Evolutionary conservation across 2,113 vertebrate genomes (phyloP), one percentile per base, ranked within the genome.

Genomic region (Nothocercus nigrocapillus): DNA sequence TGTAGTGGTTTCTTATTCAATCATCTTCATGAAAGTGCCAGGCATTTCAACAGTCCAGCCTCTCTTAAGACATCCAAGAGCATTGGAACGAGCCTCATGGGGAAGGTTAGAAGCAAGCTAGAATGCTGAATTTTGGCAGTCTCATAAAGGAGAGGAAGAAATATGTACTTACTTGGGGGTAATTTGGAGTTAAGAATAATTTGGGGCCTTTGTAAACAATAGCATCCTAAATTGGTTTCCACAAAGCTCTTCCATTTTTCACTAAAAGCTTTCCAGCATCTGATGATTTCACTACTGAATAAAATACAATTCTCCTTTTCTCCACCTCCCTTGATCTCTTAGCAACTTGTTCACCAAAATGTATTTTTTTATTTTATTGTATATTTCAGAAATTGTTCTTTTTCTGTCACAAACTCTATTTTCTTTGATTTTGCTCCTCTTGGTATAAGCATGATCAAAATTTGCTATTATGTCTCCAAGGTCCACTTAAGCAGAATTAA

Each of bases 121-220:
- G 85, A 95, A 91, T 88, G 72, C 64, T 90, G 85, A 88, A 90
- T 94, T 94, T 74, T 96, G 94, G 64, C 93, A 97, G 88, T 28
- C 80, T 95, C 64, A 64, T 96, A 96, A 88, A 94, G 42, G 69
- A 92, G 85, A 90, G 66, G 68, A 95, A 95, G 92, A 97, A 95
- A 92, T 88, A 95, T 93, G 42, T 63, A 53, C 34, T 56, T 95
- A 69, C 88, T 92, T 95, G 62, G 69, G 40, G 68, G 34, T 90
- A 95, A 88, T 91, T 79, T 94, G 64, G 42, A 95, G 90, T 95
- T 94, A 94, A 94, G 85, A 93, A 97, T 94, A 96, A 94, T 95
- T 95, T 92, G 34, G 18, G 36, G 56, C 68, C 59, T 95, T 88
- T 88, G 91, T 91, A 95, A 97, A 95, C 95, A 95, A 84, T 86